Conservation (phyloP, 2,113 vertebrate genomes). For the Sylvietta virens region DNA sequence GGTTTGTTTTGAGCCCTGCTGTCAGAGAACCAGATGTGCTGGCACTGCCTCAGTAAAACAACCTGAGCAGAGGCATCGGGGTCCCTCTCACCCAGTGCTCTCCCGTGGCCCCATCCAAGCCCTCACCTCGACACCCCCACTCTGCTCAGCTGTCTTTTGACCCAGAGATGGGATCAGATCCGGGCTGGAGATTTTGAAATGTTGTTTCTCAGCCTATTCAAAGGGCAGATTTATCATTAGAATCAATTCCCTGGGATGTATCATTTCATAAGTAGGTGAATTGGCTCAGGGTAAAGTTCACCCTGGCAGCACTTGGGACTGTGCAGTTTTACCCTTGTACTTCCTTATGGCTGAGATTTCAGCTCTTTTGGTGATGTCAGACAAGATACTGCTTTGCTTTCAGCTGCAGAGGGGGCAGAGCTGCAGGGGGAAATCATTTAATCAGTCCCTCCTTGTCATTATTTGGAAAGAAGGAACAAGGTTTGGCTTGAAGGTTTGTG, state of each 20-base stretch:
- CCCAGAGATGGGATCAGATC: neutral
- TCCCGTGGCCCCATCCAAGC: neutral
- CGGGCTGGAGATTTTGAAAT: neutral
- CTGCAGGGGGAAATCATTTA: neutral
- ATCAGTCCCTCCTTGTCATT: neutral
- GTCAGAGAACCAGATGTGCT: neutral
- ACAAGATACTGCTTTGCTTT: neutral
- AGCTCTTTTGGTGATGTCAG: neutral
- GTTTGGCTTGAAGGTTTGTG: neutral
- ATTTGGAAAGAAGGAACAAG: neutral
- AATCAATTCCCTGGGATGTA: neutral
- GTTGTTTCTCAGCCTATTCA: neutral
- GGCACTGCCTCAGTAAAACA: neutral
- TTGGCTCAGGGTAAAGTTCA: conserved; percentile 36
- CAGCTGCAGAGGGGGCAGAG: neutral
- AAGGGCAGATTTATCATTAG: conserved; percentile 29
- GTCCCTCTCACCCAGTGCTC: neutral
- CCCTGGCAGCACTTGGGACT: neutral
- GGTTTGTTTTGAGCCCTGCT: neutral
- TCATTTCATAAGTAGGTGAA: conserved; percentile 47
- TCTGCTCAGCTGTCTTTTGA: neutral
- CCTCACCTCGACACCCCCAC: rapidly evolving
- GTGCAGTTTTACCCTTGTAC: neutral
- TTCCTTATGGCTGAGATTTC: neutral
- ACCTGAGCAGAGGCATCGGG: neutral